Percentiles rank a stretch among this genome's conserved stretches.
Conservation (phyloP, 1,140 invertebrate species). For the Drosophila pallidifrons region DNA sequence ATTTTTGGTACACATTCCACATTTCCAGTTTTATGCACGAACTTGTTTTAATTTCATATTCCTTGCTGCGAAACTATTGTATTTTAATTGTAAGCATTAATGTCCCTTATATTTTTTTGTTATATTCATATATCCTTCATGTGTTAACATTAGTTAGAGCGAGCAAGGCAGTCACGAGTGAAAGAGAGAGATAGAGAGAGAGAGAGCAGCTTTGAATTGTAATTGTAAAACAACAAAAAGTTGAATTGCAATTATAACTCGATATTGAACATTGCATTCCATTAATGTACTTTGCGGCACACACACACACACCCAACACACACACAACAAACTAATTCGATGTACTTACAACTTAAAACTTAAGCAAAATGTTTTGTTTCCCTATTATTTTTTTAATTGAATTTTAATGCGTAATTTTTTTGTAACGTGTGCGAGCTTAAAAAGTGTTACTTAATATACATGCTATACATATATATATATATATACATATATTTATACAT, state of each 20-base stretch:
- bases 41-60: constrained; percentile 50
- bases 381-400: constrained; percentile 22
- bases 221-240: constrained; percentile 9
- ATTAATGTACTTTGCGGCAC: not conserved
- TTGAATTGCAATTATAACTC: constrained; percentile 16
- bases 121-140: constrained; percentile 52
- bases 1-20: constrained; percentile 39
- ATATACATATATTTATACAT: constrained; percentile 8
- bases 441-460: constrained; percentile 52
- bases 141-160: constrained; percentile 62
- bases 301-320: constrained; percentile 39
- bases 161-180: constrained; percentile 29
- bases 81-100: constrained; percentile 49
- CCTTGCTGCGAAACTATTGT: constrained; percentile 9
- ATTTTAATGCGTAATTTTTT: constrained; percentile 42
- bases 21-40: constrained; percentile 49
- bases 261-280: no score
- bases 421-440: constrained; percentile 47
- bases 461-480: constrained; percentile 4
- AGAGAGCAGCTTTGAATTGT: constrained; percentile 8
- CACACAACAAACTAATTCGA: constrained; percentile 22
- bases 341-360: constrained; percentile 41
- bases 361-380: constrained; percentile 35
- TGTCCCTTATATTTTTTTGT: constrained; percentile 53
- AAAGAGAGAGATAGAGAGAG: constrained; percentile 19